Conservation (phyloP, 1,140 invertebrate species). For the Trachymyrmex septentrionalis region DNA sequence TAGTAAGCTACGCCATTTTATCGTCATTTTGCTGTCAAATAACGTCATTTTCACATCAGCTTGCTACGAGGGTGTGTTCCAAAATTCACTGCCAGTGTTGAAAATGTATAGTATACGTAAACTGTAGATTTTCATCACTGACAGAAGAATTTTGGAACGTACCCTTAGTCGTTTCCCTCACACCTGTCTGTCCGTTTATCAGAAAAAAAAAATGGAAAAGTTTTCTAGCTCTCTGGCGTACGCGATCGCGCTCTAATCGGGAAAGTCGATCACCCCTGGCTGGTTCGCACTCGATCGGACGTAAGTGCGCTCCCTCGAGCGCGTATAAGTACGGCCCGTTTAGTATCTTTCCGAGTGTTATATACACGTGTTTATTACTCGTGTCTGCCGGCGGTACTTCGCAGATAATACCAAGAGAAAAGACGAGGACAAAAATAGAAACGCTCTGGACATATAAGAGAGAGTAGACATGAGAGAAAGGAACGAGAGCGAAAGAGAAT, state of each 20-base stretch:
- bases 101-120: too few relatives aligned
- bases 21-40: too few relatives aligned
- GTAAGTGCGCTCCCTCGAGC: conserved; percentile 40
- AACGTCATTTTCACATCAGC: too few relatives aligned
- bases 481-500: conserved; percentile 16
- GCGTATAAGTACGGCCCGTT: conserved; percentile 35
- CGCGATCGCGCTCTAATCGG: conserved; percentile 14
- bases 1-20: too few relatives aligned
- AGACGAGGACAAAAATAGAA: conserved; percentile 59
- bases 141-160: too few relatives aligned
- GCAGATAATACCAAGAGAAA: conserved; percentile 53
- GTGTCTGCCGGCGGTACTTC: conserved; percentile 56
- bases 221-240: conserved; percentile 1
- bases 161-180: background rate
- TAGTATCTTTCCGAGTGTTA: conserved; percentile 68
- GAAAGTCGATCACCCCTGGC: conserved; percentile 57
- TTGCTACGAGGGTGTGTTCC: too few relatives aligned
- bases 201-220: conserved; percentile 25
- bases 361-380: conserved; percentile 64
- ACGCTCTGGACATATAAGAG: conserved; percentile 19
- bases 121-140: too few relatives aligned
- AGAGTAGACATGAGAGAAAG: background rate
- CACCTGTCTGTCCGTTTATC: background rate
- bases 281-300: conserved; percentile 36
- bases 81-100: too few relatives aligned